Conservation (phyloP, 2,797 vertebrate species). For the Diplodus puntazzo region DNA sequence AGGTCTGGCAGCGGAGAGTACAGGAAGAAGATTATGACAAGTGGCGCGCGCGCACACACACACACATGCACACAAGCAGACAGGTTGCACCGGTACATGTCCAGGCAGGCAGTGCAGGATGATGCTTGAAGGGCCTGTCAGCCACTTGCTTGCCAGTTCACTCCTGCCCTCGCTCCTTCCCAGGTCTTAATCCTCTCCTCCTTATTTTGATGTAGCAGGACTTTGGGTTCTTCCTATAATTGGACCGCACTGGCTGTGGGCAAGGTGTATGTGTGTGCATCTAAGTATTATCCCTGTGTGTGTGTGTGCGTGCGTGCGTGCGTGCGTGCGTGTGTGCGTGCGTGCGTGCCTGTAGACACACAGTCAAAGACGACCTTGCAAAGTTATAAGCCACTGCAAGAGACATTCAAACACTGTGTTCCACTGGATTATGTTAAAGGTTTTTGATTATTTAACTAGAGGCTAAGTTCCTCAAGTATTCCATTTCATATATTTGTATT, state of each 20-base stretch:
- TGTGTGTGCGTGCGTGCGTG: slow-evolving; percentile 36
- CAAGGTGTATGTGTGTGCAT: slow-evolving; percentile 33
- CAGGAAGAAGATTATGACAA: slow-evolving; percentile 61
- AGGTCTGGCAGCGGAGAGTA: slow-evolving; percentile 48
- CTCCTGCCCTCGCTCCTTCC: slow-evolving; percentile 51
- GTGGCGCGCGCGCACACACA: slow-evolving; percentile 29
- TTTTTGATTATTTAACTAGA: not conserved
- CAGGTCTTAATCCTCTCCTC: slow-evolving; percentile 67
- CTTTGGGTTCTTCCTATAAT: slow-evolving; percentile 72
- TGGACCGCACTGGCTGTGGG: slow-evolving; percentile 60
- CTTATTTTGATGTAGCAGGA: slow-evolving; percentile 71
- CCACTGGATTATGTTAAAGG: not conserved
- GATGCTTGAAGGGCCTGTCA: slow-evolving; percentile 62
- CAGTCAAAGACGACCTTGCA: slow-evolving; percentile 4
- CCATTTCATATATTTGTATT: not conserved
- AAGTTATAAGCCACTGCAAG: slow-evolving; percentile 17
- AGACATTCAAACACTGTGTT: not conserved
- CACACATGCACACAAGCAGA: slow-evolving; percentile 24
- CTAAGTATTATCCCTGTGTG: not conserved
- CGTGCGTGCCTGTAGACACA: not conserved
- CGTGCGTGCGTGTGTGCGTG: slow-evolving; percentile 2
- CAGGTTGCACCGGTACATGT: slow-evolving; percentile 40
- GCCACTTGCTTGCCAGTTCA: slow-evolving; percentile 64
- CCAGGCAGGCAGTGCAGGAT: slow-evolving; percentile 49
- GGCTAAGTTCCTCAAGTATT: not conserved